Conservation (phyloP, 2,113 vertebrate species). For the Rallus limicola region DNA sequence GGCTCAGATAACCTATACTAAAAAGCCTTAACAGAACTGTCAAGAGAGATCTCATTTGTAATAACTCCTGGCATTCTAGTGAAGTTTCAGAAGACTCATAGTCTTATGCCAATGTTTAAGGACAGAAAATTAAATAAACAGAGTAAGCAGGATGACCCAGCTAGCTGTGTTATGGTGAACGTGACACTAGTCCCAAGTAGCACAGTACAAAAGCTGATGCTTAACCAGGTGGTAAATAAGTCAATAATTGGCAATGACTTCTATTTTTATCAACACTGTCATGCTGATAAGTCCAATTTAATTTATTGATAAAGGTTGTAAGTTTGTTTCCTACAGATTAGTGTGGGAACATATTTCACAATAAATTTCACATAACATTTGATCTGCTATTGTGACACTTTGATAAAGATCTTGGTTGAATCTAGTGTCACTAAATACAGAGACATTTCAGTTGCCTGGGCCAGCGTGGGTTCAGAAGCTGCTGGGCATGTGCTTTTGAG, state of each 20-base stretch:
- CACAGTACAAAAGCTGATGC: not conserved
- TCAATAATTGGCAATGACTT: slow-evolving; percentile 43
- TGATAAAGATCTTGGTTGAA: not conserved
- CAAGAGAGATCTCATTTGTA: not conserved
- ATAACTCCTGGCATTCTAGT: not conserved
- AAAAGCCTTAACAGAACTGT: not conserved
- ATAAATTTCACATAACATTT: not conserved
- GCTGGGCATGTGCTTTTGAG: not conserved
- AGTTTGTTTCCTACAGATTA: not conserved
- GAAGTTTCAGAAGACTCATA: not conserved
- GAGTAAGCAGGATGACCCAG: slow-evolving; percentile 44
- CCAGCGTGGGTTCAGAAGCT: not conserved
- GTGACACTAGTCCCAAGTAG: not conserved
- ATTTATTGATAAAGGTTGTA: not conserved
- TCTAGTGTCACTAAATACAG: not conserved
- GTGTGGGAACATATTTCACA: slow-evolving; percentile 16
- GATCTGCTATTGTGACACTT: not conserved
- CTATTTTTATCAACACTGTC: not conserved
- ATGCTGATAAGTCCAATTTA: not conserved
- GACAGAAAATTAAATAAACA: slow-evolving; percentile 7
- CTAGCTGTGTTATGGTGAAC: not conserved
- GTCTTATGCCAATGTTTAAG: slow-evolving; percentile 30
- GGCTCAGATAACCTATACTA: not conserved
- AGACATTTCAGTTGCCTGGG: not conserved
- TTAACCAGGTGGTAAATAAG: not conserved